Evolutionary conservation across 1,140 invertebrate species (phyloP).

Genomic region (Glossosoma conforme): DNA sequence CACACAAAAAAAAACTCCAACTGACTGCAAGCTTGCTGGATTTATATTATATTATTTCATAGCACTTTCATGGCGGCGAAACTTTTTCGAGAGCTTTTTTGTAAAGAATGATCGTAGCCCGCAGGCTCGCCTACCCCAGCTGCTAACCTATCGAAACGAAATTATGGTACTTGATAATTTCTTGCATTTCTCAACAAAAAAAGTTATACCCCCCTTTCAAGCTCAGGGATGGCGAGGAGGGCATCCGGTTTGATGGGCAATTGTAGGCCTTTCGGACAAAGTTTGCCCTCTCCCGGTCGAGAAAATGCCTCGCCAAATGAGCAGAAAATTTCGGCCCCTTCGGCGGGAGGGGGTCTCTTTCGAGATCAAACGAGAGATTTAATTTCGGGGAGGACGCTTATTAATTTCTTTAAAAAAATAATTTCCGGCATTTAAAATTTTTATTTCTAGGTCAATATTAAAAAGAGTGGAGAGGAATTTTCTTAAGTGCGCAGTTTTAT

Average conservation of each 20-base stretch:
- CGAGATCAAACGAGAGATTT: slow-evolving; percentile 3
- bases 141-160: slow-evolving; percentile 19
- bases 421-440: slow-evolving; percentile 11
- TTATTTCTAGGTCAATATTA: no score
- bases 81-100: slow-evolving; percentile 7
- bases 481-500: no score
- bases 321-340: no score
- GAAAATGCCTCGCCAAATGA: no score
- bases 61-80: no score
- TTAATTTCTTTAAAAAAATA: slow-evolving; percentile 7
- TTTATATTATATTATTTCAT: neutral
- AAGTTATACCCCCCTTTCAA: slow-evolving; percentile 10
- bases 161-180: slow-evolving; percentile 28
- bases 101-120: slow-evolving; percentile 21
- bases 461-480: no score
- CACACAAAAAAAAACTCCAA: neutral
- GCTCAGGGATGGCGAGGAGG: slow-evolving; percentile 2
- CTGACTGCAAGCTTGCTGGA: neutral
- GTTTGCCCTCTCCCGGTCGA: no score
- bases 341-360: neutral
- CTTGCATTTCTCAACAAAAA: slow-evolving; percentile 19
- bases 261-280: no score
- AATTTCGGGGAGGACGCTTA: slow-evolving; percentile 6
- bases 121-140: neutral
- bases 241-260: no score